These are phyloP conservation scores for Hyperoplus lanceolatus DNA, from an alignment of 2,797 vertebrate species.

Conservation along the genomic window DNA sequence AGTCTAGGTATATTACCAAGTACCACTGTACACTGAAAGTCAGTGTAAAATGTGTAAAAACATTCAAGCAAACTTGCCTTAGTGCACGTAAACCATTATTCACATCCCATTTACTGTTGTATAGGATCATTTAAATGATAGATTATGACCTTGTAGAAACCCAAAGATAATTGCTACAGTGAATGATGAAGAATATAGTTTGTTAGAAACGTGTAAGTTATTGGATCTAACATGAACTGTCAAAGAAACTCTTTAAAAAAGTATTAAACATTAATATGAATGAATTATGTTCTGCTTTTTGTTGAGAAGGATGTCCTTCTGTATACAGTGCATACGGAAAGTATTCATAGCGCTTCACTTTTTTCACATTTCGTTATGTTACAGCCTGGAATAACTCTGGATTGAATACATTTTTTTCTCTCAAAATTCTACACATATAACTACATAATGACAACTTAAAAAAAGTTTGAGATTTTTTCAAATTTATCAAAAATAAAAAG, in stretches of 20 bases:
- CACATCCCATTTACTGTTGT: slow-evolving; percentile 13
- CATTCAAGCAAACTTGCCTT: slow-evolving; percentile 15
- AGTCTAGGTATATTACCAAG: slow-evolving; percentile 23
- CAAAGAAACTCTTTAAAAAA: slow-evolving; percentile 19
- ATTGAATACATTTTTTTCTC: too few relatives aligned
- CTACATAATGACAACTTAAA: too few relatives aligned
- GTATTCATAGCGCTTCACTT: too few relatives aligned
- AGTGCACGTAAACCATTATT: slow-evolving; percentile 3
- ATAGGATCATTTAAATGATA: slow-evolving; percentile 48
- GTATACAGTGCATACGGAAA: too few relatives aligned
- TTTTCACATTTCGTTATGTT: too few relatives aligned
- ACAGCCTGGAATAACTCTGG: too few relatives aligned
- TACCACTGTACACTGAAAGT: slow-evolving; percentile 3
- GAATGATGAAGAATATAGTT: slow-evolving; percentile 31
- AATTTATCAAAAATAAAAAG: too few relatives aligned
- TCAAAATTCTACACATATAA: too few relatives aligned
- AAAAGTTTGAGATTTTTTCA: too few relatives aligned
- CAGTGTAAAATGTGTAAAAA: neutral
- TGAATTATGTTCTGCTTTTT: slow-evolving; percentile 2
- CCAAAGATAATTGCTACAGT: slow-evolving; percentile 34
- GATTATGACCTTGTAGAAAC: slow-evolving; percentile 53
- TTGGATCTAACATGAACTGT: slow-evolving; percentile 32
- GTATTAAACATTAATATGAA: slow-evolving; percentile 3
- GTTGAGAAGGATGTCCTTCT: slow-evolving; percentile 10
- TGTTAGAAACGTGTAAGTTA: slow-evolving; percentile 28